Evolutionary conservation across 2,888 invertebrate species (phyloP), one percentile per base, ranked within the genome.

Genomic region (Meteorus cinctellus): DNA sequence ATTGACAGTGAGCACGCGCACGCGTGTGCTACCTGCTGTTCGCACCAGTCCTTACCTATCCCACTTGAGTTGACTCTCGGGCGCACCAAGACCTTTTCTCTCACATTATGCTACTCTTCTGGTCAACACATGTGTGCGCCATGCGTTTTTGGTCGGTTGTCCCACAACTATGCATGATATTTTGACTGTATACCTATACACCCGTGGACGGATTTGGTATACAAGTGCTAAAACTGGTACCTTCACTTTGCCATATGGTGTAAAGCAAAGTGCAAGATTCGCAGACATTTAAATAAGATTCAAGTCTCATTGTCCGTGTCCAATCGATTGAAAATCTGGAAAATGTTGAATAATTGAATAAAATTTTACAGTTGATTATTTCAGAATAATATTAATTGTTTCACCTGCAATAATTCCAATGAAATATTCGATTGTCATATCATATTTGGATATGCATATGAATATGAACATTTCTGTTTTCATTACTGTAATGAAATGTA

Each of bases 201-300:
- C 31, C 45, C 59, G 65, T 51, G 27, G 72, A 75, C 80, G 81
- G 83, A 84, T 84, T 84, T 83, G 82, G 81, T 81, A 63, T 82
- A 72, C 84, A 84, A 79, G 81, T 84, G 84, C 62, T 76, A 72
- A 31, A 4, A 55, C 31, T 16, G 27, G 12, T 14, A 29, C 31
- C 31, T 29, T 29, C 14, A 59, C 24, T 8, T 24, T 8, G 70
- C 79, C 69, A 76, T 48, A 67, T 73, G 68, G 74, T 19, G 45
- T 19, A 29, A 51, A 62, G 62, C 31, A 62, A 72, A 70, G 72
- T 68, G 59, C 29, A 45, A 63, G 41, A 67, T 24, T 66, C 73
- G 71, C 79, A 27, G 74, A 81, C 73, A 78, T 82, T 83, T 83
- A 84, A 84, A 85, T 84, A 83, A 83, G 82, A 85, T 85, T 85